Conservation (phyloP, 2,797 vertebrate species). For the Eulemur coronatus region DNA sequence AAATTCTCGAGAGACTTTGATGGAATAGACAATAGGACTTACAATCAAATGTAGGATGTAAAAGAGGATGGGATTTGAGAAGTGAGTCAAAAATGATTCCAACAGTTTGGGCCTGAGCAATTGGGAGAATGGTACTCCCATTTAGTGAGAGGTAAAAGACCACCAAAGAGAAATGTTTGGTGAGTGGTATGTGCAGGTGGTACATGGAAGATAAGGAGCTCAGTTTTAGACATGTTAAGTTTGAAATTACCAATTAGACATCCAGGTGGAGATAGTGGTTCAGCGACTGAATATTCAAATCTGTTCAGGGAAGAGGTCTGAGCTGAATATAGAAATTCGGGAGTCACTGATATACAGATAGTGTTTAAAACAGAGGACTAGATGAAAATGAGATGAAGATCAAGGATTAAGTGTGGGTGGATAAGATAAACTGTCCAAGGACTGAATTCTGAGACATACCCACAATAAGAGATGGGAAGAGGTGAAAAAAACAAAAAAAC, state of each 20-base stretch:
- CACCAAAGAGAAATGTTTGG: neutral
- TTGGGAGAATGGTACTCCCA: neutral
- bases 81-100: neutral
- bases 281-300: neutral
- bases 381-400: neutral
- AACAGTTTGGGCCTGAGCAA: neutral
- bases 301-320: neutral
- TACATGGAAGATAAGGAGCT: neutral
- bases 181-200: rapidly evolving
- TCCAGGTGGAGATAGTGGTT: neutral
- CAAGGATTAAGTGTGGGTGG: neutral
- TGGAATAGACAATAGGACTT: neutral
- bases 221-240: neutral
- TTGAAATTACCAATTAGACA: neutral
- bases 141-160: neutral
- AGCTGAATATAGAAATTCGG: neutral
- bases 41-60: neutral
- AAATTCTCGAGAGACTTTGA: neutral
- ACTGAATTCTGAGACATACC: neutral
- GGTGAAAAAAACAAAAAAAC: neutral
- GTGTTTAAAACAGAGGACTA: neutral
- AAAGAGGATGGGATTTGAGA: neutral
- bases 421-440: neutral
- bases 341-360: neutral
- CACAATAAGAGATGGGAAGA: neutral